Evolutionary conservation across 2,113 vertebrate genomes (phyloP), one percentile per base, ranked within the genome.

Genomic region (Campylomormyrus tamandua): DNA sequence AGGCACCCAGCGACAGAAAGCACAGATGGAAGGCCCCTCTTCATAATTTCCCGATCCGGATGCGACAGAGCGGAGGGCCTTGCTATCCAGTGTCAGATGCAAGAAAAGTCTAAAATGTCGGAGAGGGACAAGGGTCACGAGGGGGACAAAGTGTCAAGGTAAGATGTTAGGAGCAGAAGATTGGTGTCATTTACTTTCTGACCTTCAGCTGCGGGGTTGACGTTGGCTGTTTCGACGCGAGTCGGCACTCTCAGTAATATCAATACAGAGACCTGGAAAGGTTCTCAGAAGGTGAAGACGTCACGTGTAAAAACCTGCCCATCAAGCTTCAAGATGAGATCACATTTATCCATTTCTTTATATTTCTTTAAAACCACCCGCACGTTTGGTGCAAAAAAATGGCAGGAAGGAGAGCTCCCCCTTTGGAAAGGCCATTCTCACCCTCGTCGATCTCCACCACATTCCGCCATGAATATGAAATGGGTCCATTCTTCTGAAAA

Each of bases 381-480:
- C 21, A 49, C 11, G 10, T 46, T 19, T 5, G 45, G 9, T 24
- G 3, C 24, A 95, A 93, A 94, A 94, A 95, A 95, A 94, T 94
- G 95, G 94, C 96, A 96, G 96, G 94, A 95, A 95, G 56, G 21
- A 15, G 27, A 49, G n/a, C n/a, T 4, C 62, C 62, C 48, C 31
- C 15, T 7, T 50, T 89, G 62, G 19, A n/a, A 31, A 74, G 5
- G n/a, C 87, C 45, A 27, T 35, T n/a, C 35, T 24, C 42, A 45
- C n/a, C 50, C 9, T 80, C 49, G 49, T 49, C 31, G 86, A 83
- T 80, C 62, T 84, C 89, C 89, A 89, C 89, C 56, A 91, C 93
- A 94, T 94, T 94, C 93, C 93, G 92, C 91, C 89, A 91, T 89
- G 91, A 91, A 92, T 95, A 93, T 95, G 95, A 96, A 97, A 96